Conservation (phyloP, 2,888 invertebrate species). For the Xanthostigma xanthostigma region DNA sequence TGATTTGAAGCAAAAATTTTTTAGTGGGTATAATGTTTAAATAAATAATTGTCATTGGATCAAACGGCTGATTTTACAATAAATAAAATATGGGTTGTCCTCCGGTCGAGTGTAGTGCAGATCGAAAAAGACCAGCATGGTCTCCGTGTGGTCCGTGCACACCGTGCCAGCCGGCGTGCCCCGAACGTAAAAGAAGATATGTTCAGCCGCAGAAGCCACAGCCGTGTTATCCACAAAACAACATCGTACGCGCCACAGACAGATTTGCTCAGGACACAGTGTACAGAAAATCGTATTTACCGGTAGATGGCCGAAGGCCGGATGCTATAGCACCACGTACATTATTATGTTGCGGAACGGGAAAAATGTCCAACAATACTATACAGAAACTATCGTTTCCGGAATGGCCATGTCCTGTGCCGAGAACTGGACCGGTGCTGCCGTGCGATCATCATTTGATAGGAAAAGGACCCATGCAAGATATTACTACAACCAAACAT, state of each 20-base stretch:
- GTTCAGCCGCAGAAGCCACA: conserved; percentile 41
- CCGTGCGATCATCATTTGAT: conserved; percentile 46
- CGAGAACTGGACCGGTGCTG: conserved; percentile 35
- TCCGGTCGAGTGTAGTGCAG: too few relatives aligned
- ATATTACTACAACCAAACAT: conserved; percentile 55
- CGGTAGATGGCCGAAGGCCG: conserved; percentile 26
- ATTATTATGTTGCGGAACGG: conserved; percentile 28
- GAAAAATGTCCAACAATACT: conserved; percentile 32
- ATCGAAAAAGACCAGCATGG: too few relatives aligned
- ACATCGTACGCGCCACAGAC: background rate
- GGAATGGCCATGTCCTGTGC: conserved; percentile 36
- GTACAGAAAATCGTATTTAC: conserved; percentile 48
- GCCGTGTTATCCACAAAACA: conserved; percentile 37
- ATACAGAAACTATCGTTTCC: conserved; percentile 39
- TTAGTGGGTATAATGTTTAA: too few relatives aligned
- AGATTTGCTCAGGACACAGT: conserved; percentile 34
- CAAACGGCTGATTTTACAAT: too few relatives aligned
- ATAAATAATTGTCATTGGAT: too few relatives aligned
- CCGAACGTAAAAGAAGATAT: conserved; percentile 23
- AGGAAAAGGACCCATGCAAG: conserved; percentile 53
- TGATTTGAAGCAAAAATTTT: too few relatives aligned
- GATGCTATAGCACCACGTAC: conserved; percentile 24
- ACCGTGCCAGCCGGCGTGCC: conserved; percentile 6
- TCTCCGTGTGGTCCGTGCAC: too few relatives aligned
- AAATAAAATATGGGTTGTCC: too few relatives aligned